Conservation (phyloP, 2,888 invertebrate genomes). For the Mesorhabditis belari region DNA sequence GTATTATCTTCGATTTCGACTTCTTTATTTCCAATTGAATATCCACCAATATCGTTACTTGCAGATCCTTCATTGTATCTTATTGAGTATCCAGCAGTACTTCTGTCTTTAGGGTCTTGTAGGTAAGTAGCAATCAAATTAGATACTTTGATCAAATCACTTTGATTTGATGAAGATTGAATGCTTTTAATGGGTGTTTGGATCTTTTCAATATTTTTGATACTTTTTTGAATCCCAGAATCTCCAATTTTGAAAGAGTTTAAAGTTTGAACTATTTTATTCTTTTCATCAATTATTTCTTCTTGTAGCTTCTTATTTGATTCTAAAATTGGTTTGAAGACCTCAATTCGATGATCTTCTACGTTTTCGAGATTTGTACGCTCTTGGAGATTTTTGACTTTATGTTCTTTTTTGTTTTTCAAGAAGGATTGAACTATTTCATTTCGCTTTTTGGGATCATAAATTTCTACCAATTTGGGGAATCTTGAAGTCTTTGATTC, state of each 20-base stretch:
- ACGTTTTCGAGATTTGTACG: conserved; percentile 15
- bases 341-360: conserved; percentile 27
- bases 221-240: conserved; percentile 5
- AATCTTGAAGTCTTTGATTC: too few species aligned
- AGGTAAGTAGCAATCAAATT: conserved; percentile 25
- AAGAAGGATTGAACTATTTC: conserved; percentile 17
- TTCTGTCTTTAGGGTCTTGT: conserved; percentile 25
- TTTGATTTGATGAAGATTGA: conserved; percentile 4
- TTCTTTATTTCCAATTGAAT: conserved; percentile 29
- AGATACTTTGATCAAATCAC: conserved; percentile 7
- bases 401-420: conserved; percentile 21
- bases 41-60: conserved; percentile 5
- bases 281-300: conserved; percentile 32
- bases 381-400: conserved; percentile 19
- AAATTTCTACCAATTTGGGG: conserved; percentile 19
- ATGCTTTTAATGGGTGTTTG: conserved; percentile 4
- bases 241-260: conserved; percentile 12
- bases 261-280: conserved; percentile 28
- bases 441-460: conserved; percentile 27
- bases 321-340: conserved; percentile 32
- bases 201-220: conserved; percentile 11
- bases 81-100: conserved; percentile 28
- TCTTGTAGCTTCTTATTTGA: conserved; percentile 29
- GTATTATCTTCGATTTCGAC: conserved; percentile 22
- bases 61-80: too few species aligned